Evolutionary conservation across 2,888 invertebrate species (phyloP).

Genomic region (Phyto melanocephala): DNA sequence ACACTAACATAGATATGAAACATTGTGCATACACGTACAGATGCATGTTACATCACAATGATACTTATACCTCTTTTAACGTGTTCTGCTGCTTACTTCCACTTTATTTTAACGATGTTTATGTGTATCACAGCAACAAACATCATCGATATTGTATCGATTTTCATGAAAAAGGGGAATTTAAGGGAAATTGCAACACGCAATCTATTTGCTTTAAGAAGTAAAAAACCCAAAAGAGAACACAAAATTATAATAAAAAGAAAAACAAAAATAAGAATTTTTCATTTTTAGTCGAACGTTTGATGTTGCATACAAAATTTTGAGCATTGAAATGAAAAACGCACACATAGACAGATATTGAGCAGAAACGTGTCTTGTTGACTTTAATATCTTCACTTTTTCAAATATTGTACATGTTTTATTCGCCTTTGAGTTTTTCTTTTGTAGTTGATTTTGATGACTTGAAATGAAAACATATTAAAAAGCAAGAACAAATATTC

Average conservation of each 20-base stretch:
- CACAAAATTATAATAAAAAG: neutral
- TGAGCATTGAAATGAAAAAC: neutral
- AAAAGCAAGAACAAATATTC: neutral
- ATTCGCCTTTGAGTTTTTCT: neutral
- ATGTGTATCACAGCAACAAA: slow-evolving; percentile 28
- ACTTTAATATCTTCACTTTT: slow-evolving; percentile 22
- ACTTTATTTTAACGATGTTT: neutral
- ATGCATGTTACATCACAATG: neutral
- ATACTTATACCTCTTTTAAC: neutral
- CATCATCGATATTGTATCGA: slow-evolving; percentile 50
- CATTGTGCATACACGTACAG: too few species aligned
- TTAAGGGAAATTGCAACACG: slow-evolving; percentile 22
- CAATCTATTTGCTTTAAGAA: slow-evolving; percentile 29
- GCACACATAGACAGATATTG: neutral
- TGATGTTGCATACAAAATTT: slow-evolving; percentile 13
- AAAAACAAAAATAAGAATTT: neutral
- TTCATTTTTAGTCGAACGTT: slow-evolving; percentile 13
- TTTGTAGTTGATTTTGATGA: neutral
- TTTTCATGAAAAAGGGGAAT: slow-evolving; percentile 5
- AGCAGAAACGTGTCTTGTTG: slow-evolving; percentile 6
- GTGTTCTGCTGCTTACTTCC: neutral
- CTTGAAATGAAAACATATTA: neutral
- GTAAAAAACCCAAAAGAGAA: neutral
- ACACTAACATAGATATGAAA: too few species aligned
- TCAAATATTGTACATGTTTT: neutral